These are phyloP conservation scores for Noctua fimbriata DNA, from an alignment of 2,888 invertebrate genomes.

Conservation along the genomic window DNA sequence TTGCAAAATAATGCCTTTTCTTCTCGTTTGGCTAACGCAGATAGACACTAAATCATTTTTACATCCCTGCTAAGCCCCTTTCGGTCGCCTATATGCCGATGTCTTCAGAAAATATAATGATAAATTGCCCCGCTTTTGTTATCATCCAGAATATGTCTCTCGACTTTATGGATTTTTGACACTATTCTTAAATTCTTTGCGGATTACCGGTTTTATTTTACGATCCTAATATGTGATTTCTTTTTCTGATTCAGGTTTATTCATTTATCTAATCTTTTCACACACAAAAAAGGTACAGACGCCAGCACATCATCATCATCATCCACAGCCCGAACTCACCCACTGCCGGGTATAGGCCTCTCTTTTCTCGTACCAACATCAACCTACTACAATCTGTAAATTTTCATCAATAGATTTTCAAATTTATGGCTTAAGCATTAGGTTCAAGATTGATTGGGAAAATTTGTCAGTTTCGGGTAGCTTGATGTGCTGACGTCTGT, in stretches of 20 bases:
- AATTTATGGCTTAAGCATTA: too few species aligned
- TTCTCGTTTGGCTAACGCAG: slow-evolving; percentile 39
- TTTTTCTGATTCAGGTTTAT: not conserved
- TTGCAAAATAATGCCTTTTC: slow-evolving; percentile 63
- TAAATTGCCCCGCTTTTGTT: slow-evolving; percentile 63
- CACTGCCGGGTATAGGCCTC: too few species aligned
- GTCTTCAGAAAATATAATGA: slow-evolving; percentile 65
- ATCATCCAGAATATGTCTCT: slow-evolving; percentile 50
- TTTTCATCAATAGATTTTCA: too few species aligned
- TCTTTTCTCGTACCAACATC: too few species aligned
- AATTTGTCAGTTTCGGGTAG: too few species aligned
- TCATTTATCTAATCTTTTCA: not conserved
- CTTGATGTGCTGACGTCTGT: too few species aligned
- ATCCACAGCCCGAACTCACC: too few species aligned
- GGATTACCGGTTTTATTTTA: slow-evolving; percentile 45
- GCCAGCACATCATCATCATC: too few species aligned
- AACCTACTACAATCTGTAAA: too few species aligned
- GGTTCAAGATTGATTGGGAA: too few species aligned
- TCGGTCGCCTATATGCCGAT: slow-evolving; percentile 61
- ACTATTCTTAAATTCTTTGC: slow-evolving; percentile 50
- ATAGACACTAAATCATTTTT: slow-evolving; percentile 67
- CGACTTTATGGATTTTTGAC: slow-evolving; percentile 55
- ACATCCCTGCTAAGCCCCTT: slow-evolving; percentile 62
- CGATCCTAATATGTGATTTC: not conserved
- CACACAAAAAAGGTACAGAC: not conserved